Evolutionary conservation across 1,140 invertebrate species (phyloP).

Genomic region (Euura lappo): DNA sequence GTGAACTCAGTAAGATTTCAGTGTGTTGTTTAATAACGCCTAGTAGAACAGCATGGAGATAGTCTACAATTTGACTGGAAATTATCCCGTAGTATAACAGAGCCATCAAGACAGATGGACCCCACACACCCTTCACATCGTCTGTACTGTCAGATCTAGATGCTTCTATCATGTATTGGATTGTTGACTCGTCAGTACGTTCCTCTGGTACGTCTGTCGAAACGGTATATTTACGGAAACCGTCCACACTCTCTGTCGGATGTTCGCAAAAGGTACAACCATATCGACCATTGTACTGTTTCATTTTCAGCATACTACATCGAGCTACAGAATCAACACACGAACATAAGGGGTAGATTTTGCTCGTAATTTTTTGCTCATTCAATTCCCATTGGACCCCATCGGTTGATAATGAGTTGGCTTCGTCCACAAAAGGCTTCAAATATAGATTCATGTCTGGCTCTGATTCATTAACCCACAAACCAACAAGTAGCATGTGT

Average conservation of each 20-base stretch:
- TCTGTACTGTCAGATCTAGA: neutral
- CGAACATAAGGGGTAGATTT: conserved; percentile 22
- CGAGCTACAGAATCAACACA: conserved; percentile 24
- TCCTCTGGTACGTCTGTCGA: neutral
- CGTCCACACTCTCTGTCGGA: conserved; percentile 16
- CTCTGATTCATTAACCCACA: conserved; percentile 22
- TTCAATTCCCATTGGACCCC: conserved; percentile 23
- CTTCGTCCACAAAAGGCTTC: conserved; percentile 23
- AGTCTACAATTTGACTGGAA: conserved; percentile 25
- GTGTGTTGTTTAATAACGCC: conserved; percentile 27
- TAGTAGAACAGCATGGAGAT: conserved; percentile 27
- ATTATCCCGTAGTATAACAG: conserved; percentile 21
- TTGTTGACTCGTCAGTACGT: conserved; percentile 20
- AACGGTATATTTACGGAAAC: conserved; percentile 16
- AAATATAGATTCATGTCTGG: conserved; percentile 26
- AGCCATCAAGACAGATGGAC: conserved; percentile 25
- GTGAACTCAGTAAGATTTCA: conserved; percentile 19
- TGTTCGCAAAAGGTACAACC: conserved; percentile 31
- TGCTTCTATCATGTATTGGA: conserved; percentile 5
- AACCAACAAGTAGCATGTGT: conserved; percentile 20
- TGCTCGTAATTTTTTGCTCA: conserved; percentile 20
- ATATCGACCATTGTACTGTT: conserved; percentile 25
- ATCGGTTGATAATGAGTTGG: conserved; percentile 20
- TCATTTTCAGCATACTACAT: conserved; percentile 25
- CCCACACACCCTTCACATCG: conserved; percentile 8